Evolutionary conservation across 2,797 vertebrate species (phyloP).

Genomic region (Morus bassanus): DNA sequence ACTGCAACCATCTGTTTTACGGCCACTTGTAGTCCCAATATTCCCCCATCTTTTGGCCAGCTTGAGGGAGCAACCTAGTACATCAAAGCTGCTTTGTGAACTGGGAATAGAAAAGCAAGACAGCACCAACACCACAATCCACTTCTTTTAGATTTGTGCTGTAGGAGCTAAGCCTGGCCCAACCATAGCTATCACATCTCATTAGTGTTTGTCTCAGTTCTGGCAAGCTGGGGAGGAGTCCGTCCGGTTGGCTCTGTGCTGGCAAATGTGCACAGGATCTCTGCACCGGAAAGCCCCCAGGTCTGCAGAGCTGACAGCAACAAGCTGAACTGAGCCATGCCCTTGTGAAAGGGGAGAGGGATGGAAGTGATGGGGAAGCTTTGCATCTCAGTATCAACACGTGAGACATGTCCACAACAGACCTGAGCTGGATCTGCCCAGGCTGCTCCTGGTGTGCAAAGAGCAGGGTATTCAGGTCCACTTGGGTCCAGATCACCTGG

Average conservation of each 20-base stretch:
- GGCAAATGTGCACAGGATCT: neutral
- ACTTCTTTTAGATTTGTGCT: neutral
- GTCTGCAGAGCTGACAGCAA: neutral
- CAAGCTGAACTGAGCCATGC: neutral
- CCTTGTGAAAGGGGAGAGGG: neutral
- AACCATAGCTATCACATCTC: neutral
- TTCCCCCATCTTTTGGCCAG: neutral
- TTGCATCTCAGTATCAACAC: neutral
- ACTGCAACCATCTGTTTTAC: neutral
- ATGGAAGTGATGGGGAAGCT: neutral
- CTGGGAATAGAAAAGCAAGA: neutral
- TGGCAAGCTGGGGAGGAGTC: neutral
- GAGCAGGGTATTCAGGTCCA: neutral
- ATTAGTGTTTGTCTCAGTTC: neutral
- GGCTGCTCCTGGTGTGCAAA: neutral
- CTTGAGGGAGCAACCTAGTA: neutral
- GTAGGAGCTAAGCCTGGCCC: neutral
- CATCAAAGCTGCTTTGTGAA: neutral
- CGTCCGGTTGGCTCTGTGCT: neutral
- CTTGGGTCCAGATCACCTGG: neutral
- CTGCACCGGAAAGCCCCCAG: neutral
- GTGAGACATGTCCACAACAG: neutral
- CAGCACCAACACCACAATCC: neutral
- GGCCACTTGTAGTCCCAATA: neutral
- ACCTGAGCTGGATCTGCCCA: neutral